These are phyloP conservation scores for Trachelus tabidus DNA, from an alignment of 2,888 invertebrate species.

Conservation along the genomic window DNA sequence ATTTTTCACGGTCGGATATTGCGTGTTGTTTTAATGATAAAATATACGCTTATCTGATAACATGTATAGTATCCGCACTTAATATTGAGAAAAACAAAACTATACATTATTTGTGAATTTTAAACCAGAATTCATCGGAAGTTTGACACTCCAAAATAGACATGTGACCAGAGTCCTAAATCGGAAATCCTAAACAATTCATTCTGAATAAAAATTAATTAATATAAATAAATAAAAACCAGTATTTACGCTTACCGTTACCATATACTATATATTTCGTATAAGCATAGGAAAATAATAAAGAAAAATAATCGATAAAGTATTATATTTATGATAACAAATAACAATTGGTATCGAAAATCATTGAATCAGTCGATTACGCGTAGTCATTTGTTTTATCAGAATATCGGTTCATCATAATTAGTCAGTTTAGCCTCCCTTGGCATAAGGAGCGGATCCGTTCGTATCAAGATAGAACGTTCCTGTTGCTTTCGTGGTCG, in stretches of 20 bases:
- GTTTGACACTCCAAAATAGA: too few species aligned
- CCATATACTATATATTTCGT: not conserved
- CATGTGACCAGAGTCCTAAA: not conserved
- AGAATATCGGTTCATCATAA: not conserved
- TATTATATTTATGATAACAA: not conserved
- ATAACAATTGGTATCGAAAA: not conserved
- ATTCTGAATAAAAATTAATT: too few species aligned
- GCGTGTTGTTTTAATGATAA: not conserved
- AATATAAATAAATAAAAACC: too few species aligned
- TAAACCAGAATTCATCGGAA: not conserved
- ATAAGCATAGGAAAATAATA: not conserved
- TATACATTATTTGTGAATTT: not conserved
- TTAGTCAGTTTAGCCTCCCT: not conserved
- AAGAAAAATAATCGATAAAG: not conserved
- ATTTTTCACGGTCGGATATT: slow-evolving; percentile 22
- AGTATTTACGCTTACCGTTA: not conserved
- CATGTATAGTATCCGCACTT: not conserved
- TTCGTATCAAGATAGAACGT: not conserved
- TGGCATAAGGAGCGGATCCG: not conserved
- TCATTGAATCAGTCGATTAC: not conserved
- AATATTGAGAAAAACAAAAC: not conserved
- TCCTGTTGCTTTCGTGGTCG: not conserved
- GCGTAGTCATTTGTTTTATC: not conserved
- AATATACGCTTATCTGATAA: not conserved
- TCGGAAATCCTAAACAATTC: not conserved